Percentiles rank a stretch among this genome's conserved stretches.
Evolutionary conservation across 2,797 vertebrate species (phyloP).

Genomic region (Pipistrellus kuhlii): DNA sequence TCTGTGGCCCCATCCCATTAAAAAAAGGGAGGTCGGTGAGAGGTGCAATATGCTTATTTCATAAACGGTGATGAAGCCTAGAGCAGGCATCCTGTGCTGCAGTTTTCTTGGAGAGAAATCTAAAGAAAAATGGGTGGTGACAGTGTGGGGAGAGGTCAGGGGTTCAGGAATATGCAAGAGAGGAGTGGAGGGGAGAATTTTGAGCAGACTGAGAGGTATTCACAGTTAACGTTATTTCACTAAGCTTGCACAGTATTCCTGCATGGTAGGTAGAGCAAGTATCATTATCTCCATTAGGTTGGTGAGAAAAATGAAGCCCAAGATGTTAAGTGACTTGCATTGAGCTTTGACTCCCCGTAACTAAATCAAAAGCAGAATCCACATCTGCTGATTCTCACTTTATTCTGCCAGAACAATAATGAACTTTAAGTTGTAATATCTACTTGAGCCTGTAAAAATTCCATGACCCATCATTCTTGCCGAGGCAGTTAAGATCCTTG

Average conservation of each 20-base stretch:
- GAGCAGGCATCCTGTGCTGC: neutral
- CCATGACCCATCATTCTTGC: neutral
- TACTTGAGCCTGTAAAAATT: neutral
- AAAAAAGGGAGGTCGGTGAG: neutral
- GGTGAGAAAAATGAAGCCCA: slow-evolving; percentile 21
- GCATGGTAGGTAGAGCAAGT: neutral
- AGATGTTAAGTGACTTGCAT: slow-evolving; percentile 12
- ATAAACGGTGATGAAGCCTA: neutral
- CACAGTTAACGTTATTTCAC: neutral
- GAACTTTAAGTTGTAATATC: neutral
- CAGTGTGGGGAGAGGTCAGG: fast-evolving
- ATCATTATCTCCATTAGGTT: neutral
- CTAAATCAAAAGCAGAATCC: neutral
- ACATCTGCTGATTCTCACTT: neutral
- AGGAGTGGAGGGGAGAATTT: neutral
- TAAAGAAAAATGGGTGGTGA: neutral
- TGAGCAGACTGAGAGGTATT: neutral
- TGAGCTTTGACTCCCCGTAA: slow-evolving; percentile 12
- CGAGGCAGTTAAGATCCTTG: neutral
- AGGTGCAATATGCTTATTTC: neutral
- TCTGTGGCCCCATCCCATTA: neutral
- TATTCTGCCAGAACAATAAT: neutral
- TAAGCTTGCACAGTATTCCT: neutral
- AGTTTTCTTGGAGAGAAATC: neutral
- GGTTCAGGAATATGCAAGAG: no score